A percentile compares a stretch with the other conserved stretches of the same genome.
Evolutionary conservation across 2,888 invertebrate species (phyloP).

Genomic region (Phyto melanocephala): DNA sequence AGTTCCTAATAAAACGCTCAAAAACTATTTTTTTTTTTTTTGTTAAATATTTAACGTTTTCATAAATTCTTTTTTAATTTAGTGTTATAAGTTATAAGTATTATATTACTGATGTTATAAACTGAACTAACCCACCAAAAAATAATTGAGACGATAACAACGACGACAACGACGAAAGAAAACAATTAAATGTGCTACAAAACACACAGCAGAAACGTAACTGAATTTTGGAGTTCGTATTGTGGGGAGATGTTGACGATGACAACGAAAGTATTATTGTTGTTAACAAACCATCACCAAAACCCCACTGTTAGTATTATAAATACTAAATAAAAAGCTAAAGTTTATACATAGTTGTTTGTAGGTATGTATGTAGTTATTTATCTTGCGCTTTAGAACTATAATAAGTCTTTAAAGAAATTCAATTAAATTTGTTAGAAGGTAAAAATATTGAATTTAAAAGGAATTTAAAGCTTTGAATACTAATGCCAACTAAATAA

Average conservation of each 20-base stretch:
- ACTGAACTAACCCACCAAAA: constrained; percentile 47
- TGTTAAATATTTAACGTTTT: constrained; percentile 63
- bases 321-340: constrained; percentile 44
- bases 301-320: constrained; percentile 30
- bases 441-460: not conserved
- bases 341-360: not conserved
- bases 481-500: no score
- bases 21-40: constrained; percentile 9
- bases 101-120: constrained; percentile 53
- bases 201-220: constrained; percentile 67
- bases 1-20: constrained; percentile 9
- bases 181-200: constrained; percentile 50
- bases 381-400: constrained; percentile 17
- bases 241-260: constrained; percentile 11
- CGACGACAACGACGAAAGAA: constrained; percentile 3
- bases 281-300: constrained; percentile 45
- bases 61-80: constrained; percentile 63
- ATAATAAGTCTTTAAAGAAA: constrained; percentile 3
- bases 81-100: constrained; percentile 6
- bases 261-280: constrained; percentile 9
- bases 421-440: not conserved
- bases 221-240: constrained; percentile 61
- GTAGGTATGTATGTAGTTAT: not conserved
- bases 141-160: not conserved
- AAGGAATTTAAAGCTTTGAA: no score